phyloP scores from a whole-genome alignment of 2,888 invertebrate genomes.

The Mesodorylaimus sp. region DNA sequence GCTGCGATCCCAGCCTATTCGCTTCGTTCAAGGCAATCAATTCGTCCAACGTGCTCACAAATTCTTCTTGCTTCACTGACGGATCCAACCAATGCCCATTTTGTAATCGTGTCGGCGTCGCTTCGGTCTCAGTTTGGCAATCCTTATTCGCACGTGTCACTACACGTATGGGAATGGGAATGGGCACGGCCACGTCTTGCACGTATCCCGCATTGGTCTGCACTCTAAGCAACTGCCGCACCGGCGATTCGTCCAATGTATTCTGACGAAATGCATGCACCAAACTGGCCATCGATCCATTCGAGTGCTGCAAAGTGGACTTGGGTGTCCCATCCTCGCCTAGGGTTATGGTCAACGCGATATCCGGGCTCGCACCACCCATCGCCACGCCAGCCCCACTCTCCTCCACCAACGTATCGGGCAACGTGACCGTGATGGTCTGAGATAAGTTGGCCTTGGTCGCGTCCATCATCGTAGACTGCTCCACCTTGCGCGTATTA shows the following conservation, averaged over 20 bases:
- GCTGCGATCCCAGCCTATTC: too few species aligned
- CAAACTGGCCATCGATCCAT: too few species aligned
- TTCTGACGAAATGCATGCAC: too few species aligned
- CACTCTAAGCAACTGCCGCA: slow-evolving; percentile 3
- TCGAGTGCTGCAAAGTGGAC: not conserved
- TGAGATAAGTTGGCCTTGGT: too few species aligned
- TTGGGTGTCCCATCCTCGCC: not conserved
- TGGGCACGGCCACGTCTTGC: slow-evolving; percentile 1
- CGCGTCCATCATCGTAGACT: not conserved
- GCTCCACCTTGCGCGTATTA: too few species aligned
- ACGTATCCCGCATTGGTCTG: not conserved
- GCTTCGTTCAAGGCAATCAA: too few species aligned
- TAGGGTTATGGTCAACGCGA: not conserved
- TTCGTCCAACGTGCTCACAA: too few species aligned
- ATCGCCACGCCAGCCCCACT: not conserved
- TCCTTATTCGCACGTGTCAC: not conserved
- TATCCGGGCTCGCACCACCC: not conserved
- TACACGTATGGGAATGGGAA: not conserved
- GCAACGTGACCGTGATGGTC: not conserved
- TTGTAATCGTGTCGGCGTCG: too few species aligned
- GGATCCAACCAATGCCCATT: too few species aligned
- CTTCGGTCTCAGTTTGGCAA: not conserved
- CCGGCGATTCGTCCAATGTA: too few species aligned
- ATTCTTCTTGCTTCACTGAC: too few species aligned
- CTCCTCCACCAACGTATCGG: not conserved